Conservation (phyloP, 35 echinoderm and acorn worm species). For the Hemicentrotus pulcherrimus region DNA sequence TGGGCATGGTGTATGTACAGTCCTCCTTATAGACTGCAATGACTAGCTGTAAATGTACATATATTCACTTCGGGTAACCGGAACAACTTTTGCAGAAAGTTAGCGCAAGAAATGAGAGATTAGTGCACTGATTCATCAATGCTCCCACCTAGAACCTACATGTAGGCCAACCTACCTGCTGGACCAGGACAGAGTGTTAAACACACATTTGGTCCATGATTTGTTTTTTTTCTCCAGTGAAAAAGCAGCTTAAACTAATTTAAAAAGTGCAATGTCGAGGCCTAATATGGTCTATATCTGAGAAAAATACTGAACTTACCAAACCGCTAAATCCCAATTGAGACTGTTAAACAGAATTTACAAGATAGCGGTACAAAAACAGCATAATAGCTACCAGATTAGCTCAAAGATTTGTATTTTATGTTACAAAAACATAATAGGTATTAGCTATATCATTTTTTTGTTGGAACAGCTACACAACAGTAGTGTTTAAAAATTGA, state of each 20-base stretch:
- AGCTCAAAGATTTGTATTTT: no score
- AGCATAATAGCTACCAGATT: no score
- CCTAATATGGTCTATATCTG: no score
- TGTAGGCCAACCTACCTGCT: not conserved
- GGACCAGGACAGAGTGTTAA: not conserved
- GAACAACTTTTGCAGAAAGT: not conserved
- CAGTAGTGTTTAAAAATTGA: no score
- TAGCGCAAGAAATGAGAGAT: conserved; percentile 2
- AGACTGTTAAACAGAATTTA: no score
- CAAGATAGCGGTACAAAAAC: no score
- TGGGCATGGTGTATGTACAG: not conserved
- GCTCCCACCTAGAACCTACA: not conserved
- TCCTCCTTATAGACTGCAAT: not conserved
- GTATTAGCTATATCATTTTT: no score
- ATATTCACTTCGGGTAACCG: not conserved
- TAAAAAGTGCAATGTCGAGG: no score
- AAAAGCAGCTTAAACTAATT: not conserved
- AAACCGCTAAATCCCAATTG: no score
- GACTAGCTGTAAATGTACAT: not conserved
- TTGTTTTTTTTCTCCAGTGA: not conserved
- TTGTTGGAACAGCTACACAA: no score
- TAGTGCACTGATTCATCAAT: not conserved
- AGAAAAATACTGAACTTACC: no score
- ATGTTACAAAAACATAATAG: no score
- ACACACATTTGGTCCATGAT: not conserved